These are phyloP conservation scores for Axinella damicornis DNA, from an alignment of 37 sponge, comb jelly and placozoan species.

Conservation along the genomic window DNA sequence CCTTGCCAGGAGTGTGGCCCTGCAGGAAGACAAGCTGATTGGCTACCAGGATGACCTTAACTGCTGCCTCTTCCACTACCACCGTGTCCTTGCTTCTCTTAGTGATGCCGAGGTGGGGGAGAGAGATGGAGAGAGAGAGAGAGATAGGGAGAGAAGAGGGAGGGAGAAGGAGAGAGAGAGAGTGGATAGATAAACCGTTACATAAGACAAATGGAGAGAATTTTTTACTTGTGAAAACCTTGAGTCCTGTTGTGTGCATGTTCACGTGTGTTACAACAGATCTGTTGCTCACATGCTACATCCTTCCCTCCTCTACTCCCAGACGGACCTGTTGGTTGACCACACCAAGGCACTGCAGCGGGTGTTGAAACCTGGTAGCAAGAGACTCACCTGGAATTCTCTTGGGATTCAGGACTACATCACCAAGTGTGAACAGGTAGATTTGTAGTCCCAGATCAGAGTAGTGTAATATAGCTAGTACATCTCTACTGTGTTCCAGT, in stretches of 20 bases:
- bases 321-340: conserved; percentile 88
- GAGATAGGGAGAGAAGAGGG: too few relatives aligned
- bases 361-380: conserved; percentile 88
- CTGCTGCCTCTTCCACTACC: conserved; percentile 71
- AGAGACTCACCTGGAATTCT: conserved; percentile 99
- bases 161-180: too few relatives aligned
- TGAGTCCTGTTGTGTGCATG: too few relatives aligned
- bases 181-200: too few relatives aligned
- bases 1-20: conserved; percentile 93
- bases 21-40: conserved; percentile 96
- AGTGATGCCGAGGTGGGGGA: conserved; percentile 58
- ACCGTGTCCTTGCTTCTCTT: conserved; percentile 59
- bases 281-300: too few relatives aligned
- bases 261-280: too few relatives aligned
- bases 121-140: too few relatives aligned
- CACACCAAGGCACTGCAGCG: conserved; percentile 87
- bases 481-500: too few relatives aligned
- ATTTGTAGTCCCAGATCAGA: too few relatives aligned
- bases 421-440: conserved; percentile 89
- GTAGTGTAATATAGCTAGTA: too few relatives aligned
- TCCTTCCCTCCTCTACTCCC: neutral
- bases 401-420: conserved; percentile 98
- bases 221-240: too few relatives aligned
- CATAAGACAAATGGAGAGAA: too few relatives aligned
- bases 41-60: conserved; percentile 81